A percentile compares a stretch with the other conserved stretches of the same genome.
Evolutionary conservation across 2,888 invertebrate genomes (phyloP).

Genomic region (Mesoligia furuncula): DNA sequence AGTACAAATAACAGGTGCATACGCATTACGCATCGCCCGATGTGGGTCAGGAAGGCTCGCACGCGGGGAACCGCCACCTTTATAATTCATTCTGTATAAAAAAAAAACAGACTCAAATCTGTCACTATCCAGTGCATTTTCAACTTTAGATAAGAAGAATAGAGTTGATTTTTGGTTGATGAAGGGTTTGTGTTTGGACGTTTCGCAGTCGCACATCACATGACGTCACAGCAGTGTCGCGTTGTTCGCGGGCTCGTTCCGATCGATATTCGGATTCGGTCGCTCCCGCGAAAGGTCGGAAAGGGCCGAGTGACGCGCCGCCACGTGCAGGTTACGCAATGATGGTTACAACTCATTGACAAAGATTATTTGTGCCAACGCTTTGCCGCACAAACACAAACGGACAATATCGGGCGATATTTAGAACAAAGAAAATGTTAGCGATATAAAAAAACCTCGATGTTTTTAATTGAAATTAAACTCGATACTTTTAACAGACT

Average conservation of each 20-base stretch:
- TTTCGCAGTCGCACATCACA: constrained; percentile 54
- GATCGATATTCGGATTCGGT: constrained; percentile 84
- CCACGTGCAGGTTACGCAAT: constrained; percentile 89
- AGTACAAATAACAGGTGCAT: constrained; percentile 78
- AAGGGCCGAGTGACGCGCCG: constrained; percentile 74
- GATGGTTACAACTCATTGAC: constrained; percentile 87
- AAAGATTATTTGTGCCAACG: constrained; percentile 83
- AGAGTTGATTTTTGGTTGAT: constrained; percentile 53
- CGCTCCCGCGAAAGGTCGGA: constrained; percentile 77
- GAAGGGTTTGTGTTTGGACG: constrained; percentile 28
- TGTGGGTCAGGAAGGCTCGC: constrained; percentile 86
- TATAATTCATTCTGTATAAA: constrained; percentile 59
- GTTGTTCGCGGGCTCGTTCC: constrained; percentile 78
- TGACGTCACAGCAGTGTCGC: constrained; percentile 87
- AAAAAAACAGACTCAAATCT: constrained; percentile 38
- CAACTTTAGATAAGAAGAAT: neutral
- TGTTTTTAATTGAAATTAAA: constrained; percentile 24
- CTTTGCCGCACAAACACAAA: constrained; percentile 71
- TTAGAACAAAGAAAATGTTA: constrained; percentile 1
- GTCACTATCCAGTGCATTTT: constrained; percentile 36
- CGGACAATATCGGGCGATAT: constrained; percentile 26
- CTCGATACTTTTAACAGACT: neutral
- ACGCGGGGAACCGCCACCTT: constrained; percentile 67
- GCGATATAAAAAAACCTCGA: neutral
- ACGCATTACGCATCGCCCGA: constrained; percentile 84